Conservation (phyloP, 2,797 vertebrate genomes). For the Oreochromis mossambicus region DNA sequence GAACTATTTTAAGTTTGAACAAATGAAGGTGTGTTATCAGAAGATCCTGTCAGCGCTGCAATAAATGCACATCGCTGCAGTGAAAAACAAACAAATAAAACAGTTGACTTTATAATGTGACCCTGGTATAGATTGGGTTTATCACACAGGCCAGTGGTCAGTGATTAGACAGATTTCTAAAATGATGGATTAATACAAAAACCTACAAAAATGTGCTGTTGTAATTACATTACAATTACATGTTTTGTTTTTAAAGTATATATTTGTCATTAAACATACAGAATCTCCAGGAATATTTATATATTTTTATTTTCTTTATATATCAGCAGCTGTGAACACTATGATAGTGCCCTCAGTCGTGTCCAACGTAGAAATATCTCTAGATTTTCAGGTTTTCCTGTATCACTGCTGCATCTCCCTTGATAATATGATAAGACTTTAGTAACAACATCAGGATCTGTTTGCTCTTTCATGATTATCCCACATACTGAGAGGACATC, state of each 20-base stretch:
- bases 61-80: not conserved
- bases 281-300: not conserved
- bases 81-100: not conserved
- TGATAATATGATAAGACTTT: not conserved
- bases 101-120: not conserved
- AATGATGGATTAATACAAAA: not conserved
- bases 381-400: not conserved
- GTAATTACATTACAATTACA: accelerated
- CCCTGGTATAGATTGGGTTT: accelerated
- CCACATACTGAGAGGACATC: not conserved
- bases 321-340: not conserved
- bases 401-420: not conserved
- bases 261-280: not conserved
- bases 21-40: not conserved
- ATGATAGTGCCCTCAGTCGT: not conserved
- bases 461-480: not conserved
- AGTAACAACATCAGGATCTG: not conserved
- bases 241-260: not conserved
- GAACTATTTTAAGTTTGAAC: not conserved
- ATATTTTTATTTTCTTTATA: not conserved
- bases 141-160: not conserved
- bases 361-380: not conserved
- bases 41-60: not conserved
- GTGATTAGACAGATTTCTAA: not conserved
- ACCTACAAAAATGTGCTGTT: accelerated